Percentiles rank a stretch among this genome's conserved stretches.
Conservation (phyloP, 2,888 invertebrate genomes). For the Periphyllus acericola region DNA sequence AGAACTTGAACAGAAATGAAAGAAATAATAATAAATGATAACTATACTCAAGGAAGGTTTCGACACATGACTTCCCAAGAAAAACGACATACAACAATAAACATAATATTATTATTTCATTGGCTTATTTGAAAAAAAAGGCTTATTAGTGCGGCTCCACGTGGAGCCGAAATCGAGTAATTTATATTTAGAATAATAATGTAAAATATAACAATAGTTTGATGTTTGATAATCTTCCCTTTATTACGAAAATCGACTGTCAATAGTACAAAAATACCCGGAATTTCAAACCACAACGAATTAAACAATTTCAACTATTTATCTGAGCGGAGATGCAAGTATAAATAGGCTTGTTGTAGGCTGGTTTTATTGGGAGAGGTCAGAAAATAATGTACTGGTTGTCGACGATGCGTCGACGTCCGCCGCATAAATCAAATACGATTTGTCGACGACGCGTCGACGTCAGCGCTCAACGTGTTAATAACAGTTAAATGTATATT, state of each 20-base stretch:
- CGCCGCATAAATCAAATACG: neutral
- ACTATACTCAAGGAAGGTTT: too few species aligned
- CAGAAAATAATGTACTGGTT: neutral
- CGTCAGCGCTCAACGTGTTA: constrained; percentile 7
- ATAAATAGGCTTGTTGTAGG: neutral
- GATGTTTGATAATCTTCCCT: neutral
- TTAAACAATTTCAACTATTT: neutral
- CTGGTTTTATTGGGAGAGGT: neutral
- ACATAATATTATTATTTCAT: too few species aligned
- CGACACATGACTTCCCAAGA: neutral
- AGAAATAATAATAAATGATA: constrained; percentile 3
- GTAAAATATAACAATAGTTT: neutral
- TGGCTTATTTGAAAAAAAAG: too few species aligned
- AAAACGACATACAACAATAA: neutral
- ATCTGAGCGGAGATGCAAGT: neutral
- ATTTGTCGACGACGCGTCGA: constrained; percentile 27
- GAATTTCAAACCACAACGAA: neutral
- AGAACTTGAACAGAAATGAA: neutral
- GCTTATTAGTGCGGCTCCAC: neutral
- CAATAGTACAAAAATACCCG: neutral
- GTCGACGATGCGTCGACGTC: constrained; percentile 3
- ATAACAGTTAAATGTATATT: too few species aligned
- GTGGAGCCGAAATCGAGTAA: neutral
- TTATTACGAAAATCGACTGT: neutral
- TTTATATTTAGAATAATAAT: constrained; percentile 10